These are phyloP conservation scores for Delphinus delphis DNA, from an alignment of 2,113 vertebrate species.

Conservation along the genomic window DNA sequence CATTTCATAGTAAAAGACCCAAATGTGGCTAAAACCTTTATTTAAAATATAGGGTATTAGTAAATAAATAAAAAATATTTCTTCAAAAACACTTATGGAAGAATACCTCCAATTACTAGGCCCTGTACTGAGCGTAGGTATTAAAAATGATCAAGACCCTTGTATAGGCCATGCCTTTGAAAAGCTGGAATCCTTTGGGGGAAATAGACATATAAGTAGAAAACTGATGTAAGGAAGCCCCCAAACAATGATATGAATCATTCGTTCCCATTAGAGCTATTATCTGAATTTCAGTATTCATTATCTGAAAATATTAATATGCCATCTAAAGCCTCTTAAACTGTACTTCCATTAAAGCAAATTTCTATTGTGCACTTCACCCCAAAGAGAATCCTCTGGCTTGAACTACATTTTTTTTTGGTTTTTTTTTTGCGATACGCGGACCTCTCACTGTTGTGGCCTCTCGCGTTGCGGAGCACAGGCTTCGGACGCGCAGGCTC, in stretches of 20 bases:
- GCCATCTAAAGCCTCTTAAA: constrained; percentile 12
- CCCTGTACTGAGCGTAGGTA: background rate
- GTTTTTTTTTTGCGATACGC: too few relatives aligned
- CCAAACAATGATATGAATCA: background rate
- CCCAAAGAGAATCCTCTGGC: background rate
- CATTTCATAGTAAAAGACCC: constrained; percentile 20
- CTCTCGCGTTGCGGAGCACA: too few relatives aligned
- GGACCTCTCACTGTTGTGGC: too few relatives aligned
- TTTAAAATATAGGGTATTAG: background rate
- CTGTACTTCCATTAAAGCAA: background rate
- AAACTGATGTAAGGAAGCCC: background rate
- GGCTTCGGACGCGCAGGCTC: too few relatives aligned
- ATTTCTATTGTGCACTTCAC: background rate
- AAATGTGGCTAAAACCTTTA: constrained; percentile 27
- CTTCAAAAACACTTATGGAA: constrained; percentile 14
- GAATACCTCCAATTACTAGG: background rate
- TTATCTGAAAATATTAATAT: constrained; percentile 36
- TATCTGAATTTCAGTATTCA: constrained; percentile 34
- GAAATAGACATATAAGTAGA: background rate
- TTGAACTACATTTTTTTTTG: background rate
- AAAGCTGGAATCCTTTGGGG: background rate
- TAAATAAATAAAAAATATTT: background rate
- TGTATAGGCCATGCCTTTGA: background rate
- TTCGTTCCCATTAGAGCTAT: background rate
- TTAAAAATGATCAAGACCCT: constrained; percentile 32